A percentile compares a stretch with the other conserved stretches of the same genome.
These are phyloP conservation scores for Ferdinandea cuprea DNA, from an alignment of 2,888 invertebrate genomes.

Conservation along the genomic window DNA sequence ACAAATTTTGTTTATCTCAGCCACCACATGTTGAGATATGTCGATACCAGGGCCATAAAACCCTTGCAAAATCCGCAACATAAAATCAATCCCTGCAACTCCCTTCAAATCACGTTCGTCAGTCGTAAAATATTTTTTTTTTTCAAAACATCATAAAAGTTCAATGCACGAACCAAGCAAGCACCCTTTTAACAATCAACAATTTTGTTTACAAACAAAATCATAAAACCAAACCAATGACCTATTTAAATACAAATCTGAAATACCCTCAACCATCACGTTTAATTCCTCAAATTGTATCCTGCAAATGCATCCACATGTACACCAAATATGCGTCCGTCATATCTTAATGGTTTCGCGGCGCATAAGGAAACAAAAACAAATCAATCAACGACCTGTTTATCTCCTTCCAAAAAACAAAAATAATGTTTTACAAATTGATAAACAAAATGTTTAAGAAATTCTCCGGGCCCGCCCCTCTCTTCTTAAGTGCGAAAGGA, in stretches of 20 bases:
- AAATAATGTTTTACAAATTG: no score
- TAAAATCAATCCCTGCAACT: no score
- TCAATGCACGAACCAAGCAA: constrained; percentile 14
- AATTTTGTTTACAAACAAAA: constrained; percentile 50
- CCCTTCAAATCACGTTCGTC: no score
- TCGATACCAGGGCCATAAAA: no score
- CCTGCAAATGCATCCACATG: constrained; percentile 16
- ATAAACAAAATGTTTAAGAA: no score
- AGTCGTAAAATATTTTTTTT: no score
- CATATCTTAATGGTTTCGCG: constrained; percentile 28
- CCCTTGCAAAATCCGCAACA: no score
- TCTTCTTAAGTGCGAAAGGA: constrained; percentile 21
- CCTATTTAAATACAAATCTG: constrained; percentile 30
- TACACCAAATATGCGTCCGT: constrained; percentile 32
- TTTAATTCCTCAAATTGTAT: constrained; percentile 1
- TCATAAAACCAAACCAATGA: constrained; percentile 40
- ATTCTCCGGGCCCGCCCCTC: no score
- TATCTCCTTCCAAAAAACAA: no score
- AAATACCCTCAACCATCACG: background rate
- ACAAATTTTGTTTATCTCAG: no score
- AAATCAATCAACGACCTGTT: constrained; percentile 39
- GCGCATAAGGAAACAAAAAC: constrained; percentile 26
- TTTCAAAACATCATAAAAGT: constrained; percentile 9
- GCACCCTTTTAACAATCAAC: background rate
- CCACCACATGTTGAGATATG: no score